phyloP scores from a whole-genome alignment of 1,140 invertebrate genomes.

The Brachionus rotundiformis region DNA sequence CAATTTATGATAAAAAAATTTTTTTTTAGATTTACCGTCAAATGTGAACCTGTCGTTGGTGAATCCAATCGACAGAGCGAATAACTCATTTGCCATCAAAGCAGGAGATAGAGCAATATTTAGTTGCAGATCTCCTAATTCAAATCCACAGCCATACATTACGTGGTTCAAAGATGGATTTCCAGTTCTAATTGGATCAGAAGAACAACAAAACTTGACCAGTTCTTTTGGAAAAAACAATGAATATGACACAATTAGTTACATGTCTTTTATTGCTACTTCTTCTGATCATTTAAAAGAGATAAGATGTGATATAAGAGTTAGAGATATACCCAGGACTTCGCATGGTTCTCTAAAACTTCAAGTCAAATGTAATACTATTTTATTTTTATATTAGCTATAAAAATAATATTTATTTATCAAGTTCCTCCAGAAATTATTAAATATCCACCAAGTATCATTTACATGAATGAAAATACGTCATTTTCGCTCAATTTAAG shows the following conservation, averaged over 20 bases:
- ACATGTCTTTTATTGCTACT: conserved; percentile 46
- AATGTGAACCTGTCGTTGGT: conserved; percentile 14
- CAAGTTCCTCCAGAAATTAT: conserved; percentile 46
- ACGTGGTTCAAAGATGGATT: conserved; percentile 48
- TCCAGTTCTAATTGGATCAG: conserved; percentile 22
- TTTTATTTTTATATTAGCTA: not conserved
- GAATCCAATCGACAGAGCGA: not conserved
- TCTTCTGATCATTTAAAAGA: conserved; percentile 51
- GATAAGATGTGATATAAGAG: conserved; percentile 48
- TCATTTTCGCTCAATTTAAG: conserved; percentile 34
- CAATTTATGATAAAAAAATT: not conserved
- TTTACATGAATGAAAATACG: conserved; percentile 50
- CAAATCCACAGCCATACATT: conserved; percentile 47
- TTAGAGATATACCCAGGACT: conserved; percentile 32
- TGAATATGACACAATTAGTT: conserved; percentile 43
- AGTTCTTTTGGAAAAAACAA: not conserved
- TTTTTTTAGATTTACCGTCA: conserved; percentile 45
- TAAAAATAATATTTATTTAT: too few relatives aligned
- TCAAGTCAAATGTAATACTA: conserved; percentile 45
- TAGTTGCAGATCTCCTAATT: conserved; percentile 31
- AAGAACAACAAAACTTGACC: conserved; percentile 51
- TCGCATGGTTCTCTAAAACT: conserved; percentile 32
- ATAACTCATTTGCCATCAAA: conserved; percentile 1
- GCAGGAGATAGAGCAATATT: conserved; percentile 25
- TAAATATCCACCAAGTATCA: conserved; percentile 46